Conservation (phyloP, 2,797 vertebrate species). For the Sebastes jordani region DNA sequence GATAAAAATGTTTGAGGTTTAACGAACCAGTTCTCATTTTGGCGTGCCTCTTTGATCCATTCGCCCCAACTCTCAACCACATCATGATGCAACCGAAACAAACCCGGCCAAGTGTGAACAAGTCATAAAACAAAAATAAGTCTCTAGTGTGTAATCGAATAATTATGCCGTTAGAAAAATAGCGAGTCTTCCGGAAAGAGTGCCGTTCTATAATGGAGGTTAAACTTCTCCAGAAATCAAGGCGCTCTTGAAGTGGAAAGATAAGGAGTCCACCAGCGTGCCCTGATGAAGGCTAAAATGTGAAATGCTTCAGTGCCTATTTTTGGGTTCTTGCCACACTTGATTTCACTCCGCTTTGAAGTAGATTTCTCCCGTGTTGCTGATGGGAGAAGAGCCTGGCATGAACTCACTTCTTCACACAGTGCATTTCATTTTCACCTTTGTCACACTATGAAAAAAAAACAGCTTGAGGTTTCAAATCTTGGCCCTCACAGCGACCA, state of each 20-base stretch:
- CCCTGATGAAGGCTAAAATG: constrained; percentile 18
- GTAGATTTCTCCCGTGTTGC: constrained; percentile 28
- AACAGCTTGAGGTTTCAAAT: constrained; percentile 9
- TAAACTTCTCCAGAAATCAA: constrained; percentile 34
- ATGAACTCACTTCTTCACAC: constrained; percentile 2
- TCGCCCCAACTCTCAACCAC: neutral
- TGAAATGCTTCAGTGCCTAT: constrained; percentile 42
- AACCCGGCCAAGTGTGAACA: neutral
- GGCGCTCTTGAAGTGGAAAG: constrained; percentile 21
- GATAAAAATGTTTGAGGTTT: neutral
- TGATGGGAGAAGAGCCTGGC: constrained; percentile 1
- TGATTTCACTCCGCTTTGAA: constrained; percentile 52
- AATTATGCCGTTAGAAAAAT: constrained; percentile 2
- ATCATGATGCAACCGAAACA: neutral
- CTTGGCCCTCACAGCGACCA: neutral
- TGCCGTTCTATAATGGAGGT: constrained; percentile 25
- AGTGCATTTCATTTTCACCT: constrained; percentile 21
- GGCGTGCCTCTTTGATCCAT: neutral
- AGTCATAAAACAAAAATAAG: neutral
- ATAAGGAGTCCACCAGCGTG: constrained; percentile 39
- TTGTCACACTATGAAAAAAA: constrained; percentile 16
- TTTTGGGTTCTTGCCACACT: constrained; percentile 51
- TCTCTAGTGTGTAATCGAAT: constrained; percentile 1
- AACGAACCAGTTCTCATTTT: neutral
- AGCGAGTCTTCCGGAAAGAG: constrained; percentile 1